Base-by-base conservation (phyloP, 2,113 vertebrate genomes). In the Etheostoma spectabile region DNA sequence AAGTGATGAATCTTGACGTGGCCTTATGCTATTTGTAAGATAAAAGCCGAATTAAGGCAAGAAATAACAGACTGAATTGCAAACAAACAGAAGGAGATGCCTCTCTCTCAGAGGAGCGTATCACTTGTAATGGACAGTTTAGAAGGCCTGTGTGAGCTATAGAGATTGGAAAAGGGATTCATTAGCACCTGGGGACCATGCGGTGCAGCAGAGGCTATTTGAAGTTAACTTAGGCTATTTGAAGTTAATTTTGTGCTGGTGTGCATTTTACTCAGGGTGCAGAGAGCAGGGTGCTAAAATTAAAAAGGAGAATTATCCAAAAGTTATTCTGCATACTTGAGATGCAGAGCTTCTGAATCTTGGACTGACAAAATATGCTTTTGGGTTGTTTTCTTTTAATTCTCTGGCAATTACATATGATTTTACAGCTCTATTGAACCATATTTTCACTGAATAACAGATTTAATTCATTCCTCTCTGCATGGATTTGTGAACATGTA, bases 91-190 rank as follows among this genome's bases (percentile, higher is more conserved):
- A 48, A 8, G 24, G 45, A 46, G 56, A 22, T 46, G 45, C 56
- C 46, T 73, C 33, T 22, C 45, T 16, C 49, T 11, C 27, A 18
- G 33, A 63, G 69, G 15, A 6, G 53, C 45, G 4, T 5, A 60
- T 64, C 59, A 22, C n/a, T 69, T 22, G 48, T 80, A 79, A 56
- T 38, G 49, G 64, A 77, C 48, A 48, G 14, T 70, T 79, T 27
- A 53, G 65, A 27, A 8, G n/a, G 67, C 51, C 48, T 46, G 59
- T 24, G 48, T 22, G 79, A 71, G 77, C 24, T 30, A 10, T 2
- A 13, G 33, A 73, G 71, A 80, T 60, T 68, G 79, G 68, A 57
- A 73, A 72, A 52, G n/a, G n/a, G 57, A 79, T 80, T 80, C 42
- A 48, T 67, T 4, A 2, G 53, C 73, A 75, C 73, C 75, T 35